phyloP scores from a whole-genome alignment of 2,113 vertebrate species.

The Entosphenus tridentatus region DNA sequence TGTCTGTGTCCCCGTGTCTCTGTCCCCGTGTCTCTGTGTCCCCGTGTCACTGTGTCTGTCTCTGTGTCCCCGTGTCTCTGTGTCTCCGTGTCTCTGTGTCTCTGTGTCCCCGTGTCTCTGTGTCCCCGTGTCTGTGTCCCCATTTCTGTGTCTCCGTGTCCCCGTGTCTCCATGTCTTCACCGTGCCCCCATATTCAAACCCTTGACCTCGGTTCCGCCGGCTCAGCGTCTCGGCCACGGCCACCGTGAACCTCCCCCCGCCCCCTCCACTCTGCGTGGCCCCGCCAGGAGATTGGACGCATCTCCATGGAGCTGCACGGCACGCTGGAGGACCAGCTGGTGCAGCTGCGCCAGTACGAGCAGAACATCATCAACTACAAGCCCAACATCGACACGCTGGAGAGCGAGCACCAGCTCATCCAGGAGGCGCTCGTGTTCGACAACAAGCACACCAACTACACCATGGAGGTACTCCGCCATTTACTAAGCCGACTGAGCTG shows the following conservation, averaged over 20 bases:
- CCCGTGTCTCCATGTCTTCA: too few species aligned
- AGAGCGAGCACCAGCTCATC: constrained; percentile 88
- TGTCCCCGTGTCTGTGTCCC: too few species aligned
- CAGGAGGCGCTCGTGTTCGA: constrained; percentile 95
- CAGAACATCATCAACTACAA: constrained; percentile 97
- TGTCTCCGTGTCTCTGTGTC: too few species aligned
- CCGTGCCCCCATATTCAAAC: too few species aligned
- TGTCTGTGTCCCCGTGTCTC: too few species aligned
- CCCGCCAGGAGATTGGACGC: constrained; percentile 66
- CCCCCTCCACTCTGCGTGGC: constrained; percentile 98
- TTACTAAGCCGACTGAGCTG: too few species aligned
- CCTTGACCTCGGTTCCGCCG: constrained; percentile 22
- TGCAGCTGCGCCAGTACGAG: constrained; percentile 74
- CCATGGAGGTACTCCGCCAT: constrained; percentile 58
- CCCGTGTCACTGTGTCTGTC: too few species aligned
- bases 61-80: too few species aligned
- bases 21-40: too few species aligned
- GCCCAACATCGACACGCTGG: constrained; percentile 96
- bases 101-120: too few species aligned
- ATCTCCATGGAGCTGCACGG: constrained; percentile 98
- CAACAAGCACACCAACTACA: constrained; percentile 99
- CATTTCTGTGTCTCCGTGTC: too few species aligned
- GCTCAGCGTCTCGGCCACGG: constrained; percentile 78
- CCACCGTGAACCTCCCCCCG: constrained; percentile 88
- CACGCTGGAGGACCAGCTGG: constrained; percentile 88